Conservation (phyloP, 2,113 vertebrate species). For the Nothocercus julius region DNA sequence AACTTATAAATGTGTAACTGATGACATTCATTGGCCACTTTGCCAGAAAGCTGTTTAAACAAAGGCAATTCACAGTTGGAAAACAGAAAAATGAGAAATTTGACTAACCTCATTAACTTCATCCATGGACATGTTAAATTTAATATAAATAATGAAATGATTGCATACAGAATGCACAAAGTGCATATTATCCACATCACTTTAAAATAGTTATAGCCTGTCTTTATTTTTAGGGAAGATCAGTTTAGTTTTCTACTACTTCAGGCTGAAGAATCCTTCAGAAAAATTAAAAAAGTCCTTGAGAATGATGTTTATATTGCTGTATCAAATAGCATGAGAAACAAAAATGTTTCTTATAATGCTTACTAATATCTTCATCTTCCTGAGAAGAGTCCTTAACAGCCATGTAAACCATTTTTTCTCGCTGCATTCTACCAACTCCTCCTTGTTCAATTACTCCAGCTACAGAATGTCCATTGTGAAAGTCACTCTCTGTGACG, state of each 20-base stretch:
- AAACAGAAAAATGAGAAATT: constrained; percentile 1
- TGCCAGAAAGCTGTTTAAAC: constrained; percentile 6
- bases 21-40: background rate
- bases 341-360: constrained; percentile 51
- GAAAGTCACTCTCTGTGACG: constrained; percentile 95
- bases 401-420: constrained; percentile 99
- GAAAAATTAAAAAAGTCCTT: background rate
- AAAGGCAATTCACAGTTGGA: background rate
- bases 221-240: constrained; percentile 22
- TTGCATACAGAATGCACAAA: background rate
- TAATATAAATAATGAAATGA: constrained; percentile 21
- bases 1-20: background rate
- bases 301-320: background rate
- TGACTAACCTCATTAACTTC: constrained; percentile 27
- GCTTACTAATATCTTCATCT: constrained; percentile 91
- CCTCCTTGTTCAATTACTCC: constrained; percentile 88
- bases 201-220: constrained; percentile 13
- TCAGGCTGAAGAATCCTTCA: constrained; percentile 12
- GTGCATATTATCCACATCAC: background rate
- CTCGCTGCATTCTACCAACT: constrained; percentile 89
- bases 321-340: constrained; percentile 17
- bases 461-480: constrained; percentile 89
- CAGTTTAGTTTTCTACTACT: constrained; percentile 26
- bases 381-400: constrained; percentile 93
- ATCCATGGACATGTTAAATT: constrained; percentile 8